Conservation (phyloP, 2,888 invertebrate genomes). For the Drosophila flavopinicola region DNA sequence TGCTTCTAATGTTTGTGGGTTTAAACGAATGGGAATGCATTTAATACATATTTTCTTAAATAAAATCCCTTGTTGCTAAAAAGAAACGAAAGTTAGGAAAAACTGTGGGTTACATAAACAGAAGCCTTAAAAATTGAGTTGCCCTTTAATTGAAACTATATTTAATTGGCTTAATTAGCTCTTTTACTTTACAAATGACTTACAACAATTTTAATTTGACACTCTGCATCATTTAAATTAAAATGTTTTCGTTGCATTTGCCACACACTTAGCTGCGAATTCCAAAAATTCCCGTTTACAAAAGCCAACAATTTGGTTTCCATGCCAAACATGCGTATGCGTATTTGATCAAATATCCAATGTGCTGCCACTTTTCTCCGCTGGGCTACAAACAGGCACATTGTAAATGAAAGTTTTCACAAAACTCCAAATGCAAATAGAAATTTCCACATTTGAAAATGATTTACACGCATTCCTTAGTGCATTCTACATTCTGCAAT, state of each 20-base stretch:
- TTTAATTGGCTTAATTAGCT: not conserved
- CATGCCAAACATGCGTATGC: not conserved
- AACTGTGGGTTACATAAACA: no score
- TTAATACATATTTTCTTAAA: not conserved
- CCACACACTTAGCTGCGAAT: constrained; percentile 1
- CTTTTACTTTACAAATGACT: not conserved
- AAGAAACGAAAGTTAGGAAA: no score
- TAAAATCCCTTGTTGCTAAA: not conserved
- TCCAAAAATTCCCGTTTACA: constrained; percentile 1
- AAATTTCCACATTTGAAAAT: constrained; percentile 13
- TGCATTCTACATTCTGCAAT: constrained; percentile 1
- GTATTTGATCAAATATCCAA: constrained; percentile 30
- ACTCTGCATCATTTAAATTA: constrained; percentile 3
- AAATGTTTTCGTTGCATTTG: constrained; percentile 1
- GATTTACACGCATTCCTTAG: constrained; percentile 23
- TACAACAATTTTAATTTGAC: not conserved
- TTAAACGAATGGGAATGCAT: not conserved
- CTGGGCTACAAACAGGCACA: constrained; percentile 1
- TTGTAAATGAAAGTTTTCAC: constrained; percentile 24
- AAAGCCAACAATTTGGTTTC: constrained; percentile 15
- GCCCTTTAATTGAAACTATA: not conserved
- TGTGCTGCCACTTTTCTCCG: constrained; percentile 7
- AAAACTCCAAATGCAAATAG: constrained; percentile 13
- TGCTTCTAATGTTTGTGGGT: not conserved
- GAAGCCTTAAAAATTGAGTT: no score